Percentiles rank a stretch among this genome's conserved stretches.
Evolutionary conservation across 2,888 invertebrate genomes (phyloP).

Genomic region (Asteroscopus sphinx): DNA sequence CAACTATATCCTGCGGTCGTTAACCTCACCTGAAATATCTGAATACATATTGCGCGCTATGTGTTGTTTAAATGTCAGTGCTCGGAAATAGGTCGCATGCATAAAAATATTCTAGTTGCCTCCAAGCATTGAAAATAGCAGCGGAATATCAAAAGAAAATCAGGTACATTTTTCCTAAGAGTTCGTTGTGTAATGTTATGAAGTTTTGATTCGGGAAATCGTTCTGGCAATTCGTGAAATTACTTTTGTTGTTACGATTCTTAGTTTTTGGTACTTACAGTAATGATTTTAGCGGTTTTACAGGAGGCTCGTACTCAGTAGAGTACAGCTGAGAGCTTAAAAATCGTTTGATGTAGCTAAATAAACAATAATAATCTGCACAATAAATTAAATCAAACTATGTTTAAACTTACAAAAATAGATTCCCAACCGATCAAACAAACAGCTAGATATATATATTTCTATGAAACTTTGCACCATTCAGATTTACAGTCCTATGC

Average conservation of each 20-base stretch:
- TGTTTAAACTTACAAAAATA: too few species aligned
- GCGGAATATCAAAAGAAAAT: slow-evolving; percentile 30
- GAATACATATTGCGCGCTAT: slow-evolving; percentile 62
- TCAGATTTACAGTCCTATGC: slow-evolving; percentile 23
- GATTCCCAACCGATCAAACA: not conserved
- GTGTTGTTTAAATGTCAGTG: slow-evolving; percentile 65
- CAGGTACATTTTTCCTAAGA: slow-evolving; percentile 18
- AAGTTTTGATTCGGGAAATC: slow-evolving; percentile 20
- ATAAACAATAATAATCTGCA: too few species aligned
- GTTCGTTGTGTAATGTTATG: slow-evolving; percentile 25
- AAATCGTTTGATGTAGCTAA: too few species aligned
- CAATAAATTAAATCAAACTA: too few species aligned
- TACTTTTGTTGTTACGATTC: slow-evolving; percentile 4
- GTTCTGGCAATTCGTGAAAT: slow-evolving; percentile 25
- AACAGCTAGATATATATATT: not conserved
- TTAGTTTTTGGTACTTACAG: not conserved
- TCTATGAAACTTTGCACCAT: slow-evolving; percentile 10
- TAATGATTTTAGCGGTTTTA: not conserved
- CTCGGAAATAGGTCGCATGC: slow-evolving; percentile 62
- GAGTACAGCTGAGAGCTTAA: too few species aligned
- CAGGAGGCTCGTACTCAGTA: too few species aligned
- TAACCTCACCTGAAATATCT: slow-evolving; percentile 66
- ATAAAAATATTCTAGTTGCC: slow-evolving; percentile 57
- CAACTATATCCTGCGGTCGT: slow-evolving; percentile 49
- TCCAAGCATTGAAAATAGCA: slow-evolving; percentile 41